Base-by-base conservation (phyloP, 2,113 vertebrate species). In the Chloropsis hardwickii region DNA sequence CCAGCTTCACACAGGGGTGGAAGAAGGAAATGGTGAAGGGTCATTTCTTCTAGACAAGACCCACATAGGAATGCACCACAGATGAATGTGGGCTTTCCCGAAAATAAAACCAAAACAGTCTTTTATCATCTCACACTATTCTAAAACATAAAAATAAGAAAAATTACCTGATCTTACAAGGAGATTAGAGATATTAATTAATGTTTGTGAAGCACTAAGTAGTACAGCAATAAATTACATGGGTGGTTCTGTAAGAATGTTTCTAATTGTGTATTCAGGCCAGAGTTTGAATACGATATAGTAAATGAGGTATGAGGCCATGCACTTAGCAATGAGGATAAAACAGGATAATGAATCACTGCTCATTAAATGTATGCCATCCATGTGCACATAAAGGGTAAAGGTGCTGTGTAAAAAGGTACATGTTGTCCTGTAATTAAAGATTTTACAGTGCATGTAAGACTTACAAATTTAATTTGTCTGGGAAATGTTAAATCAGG, bases 241-340 rank as follows among this genome's bases (percentile, higher is more conserved):
- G 56, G 42, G 33, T 54, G 45, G 62, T 85, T 45, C 70, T 87
- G 31, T 77, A 71, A 70, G 79, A 48, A 80, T 95, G 88, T 92
- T 82, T 82, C 62, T 95, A 90, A 82, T 77, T 66, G 73, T 77
- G 42, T 82, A 90, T 82, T 61, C 66, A 95, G 74, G 87, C 35
- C 81, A 92, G 78, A 84, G 90, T 77, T 66, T 90, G 58, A 91
- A 57, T 61, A 84, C 37, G 27, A 50, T 85, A 48, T 24, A 85
- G 89, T 57, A 94, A 82, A 95, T 90, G 94, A 79, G 35, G 50
- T 58, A 94, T 94, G 81, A 87, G 90, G 50, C 45, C 81, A 44
- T 58, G 51, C 70, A 80, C 54, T 85, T 80, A 73, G 78, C 86
- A 87, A 39, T 48, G 42, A 80, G 50, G 54, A 77, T 92, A 86